Evolutionary conservation across 2,888 invertebrate species (phyloP).

Genomic region (Drosophila maculinotata): DNA sequence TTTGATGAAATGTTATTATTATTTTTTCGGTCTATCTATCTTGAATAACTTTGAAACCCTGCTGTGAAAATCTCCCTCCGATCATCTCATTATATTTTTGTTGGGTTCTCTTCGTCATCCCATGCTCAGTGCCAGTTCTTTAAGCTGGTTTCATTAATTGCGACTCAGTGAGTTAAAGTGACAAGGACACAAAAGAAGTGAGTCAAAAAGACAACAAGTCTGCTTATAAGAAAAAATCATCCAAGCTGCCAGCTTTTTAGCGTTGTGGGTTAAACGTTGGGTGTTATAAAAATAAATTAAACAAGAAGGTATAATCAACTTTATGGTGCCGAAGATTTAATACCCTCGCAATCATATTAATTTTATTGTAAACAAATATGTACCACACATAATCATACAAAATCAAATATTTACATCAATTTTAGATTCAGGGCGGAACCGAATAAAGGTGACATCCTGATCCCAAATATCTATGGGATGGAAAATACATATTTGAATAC

Average conservation of each 20-base stretch:
- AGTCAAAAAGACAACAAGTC: slow-evolving; percentile 16
- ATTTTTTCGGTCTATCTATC: not conserved
- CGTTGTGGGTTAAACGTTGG: slow-evolving; percentile 43
- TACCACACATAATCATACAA: too few relatives aligned
- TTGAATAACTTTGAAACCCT: not conserved
- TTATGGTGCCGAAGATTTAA: not conserved
- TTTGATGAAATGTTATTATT: too few relatives aligned
- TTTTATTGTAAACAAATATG: too few relatives aligned
- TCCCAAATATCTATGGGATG: not conserved
- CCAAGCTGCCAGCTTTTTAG: slow-evolving; percentile 20
- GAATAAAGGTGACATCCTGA: too few relatives aligned
- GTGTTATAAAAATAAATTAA: slow-evolving; percentile 40
- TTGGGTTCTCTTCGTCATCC: slow-evolving; percentile 1
- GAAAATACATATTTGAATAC: not conserved
- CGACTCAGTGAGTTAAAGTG: slow-evolving; percentile 15
- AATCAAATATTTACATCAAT: too few relatives aligned
- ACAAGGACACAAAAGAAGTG: slow-evolving; percentile 18
- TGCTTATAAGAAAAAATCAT: slow-evolving; percentile 11
- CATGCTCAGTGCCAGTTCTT: slow-evolving; percentile 6
- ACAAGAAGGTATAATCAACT: slow-evolving; percentile 1
- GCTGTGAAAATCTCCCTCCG: not conserved
- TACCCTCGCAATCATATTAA: slow-evolving; percentile 1
- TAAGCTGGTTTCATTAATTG: slow-evolving; percentile 25
- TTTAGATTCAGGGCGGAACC: too few relatives aligned
- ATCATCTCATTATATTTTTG: not conserved